Evolutionary conservation across 2,797 vertebrate species (phyloP).

Genomic region (Karalla daura): DNA sequence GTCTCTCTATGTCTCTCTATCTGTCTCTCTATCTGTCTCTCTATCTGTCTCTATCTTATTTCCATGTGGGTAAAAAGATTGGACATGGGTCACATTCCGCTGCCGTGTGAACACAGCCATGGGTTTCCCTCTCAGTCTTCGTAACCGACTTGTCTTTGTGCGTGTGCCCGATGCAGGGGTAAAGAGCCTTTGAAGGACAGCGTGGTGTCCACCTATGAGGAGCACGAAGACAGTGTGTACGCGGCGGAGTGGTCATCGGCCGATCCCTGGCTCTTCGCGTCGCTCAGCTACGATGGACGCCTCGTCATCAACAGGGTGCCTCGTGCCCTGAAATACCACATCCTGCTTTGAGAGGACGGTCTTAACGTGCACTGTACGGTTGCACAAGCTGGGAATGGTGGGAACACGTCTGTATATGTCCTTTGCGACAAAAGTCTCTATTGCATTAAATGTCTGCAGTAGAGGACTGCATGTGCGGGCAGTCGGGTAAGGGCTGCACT

Average conservation of each 20-base stretch:
- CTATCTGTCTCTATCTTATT: no score
- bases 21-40: no score
- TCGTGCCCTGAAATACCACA: constrained; percentile 94
- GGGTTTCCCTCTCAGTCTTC: not conserved
- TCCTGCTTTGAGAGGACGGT: constrained; percentile 86
- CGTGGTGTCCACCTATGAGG: constrained; percentile 96
- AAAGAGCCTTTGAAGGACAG: constrained; percentile 96
- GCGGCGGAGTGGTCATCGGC: constrained; percentile 98
- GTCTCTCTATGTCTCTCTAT: no score
- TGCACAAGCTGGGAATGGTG: no score
- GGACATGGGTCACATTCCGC: no score
- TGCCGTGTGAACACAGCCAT: no score
- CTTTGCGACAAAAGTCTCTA: no score
- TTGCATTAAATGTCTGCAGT: no score
- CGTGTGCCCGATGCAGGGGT: constrained; percentile 72
- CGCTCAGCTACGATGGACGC: constrained; percentile 96
- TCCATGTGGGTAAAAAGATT: no score
- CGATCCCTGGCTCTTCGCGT: constrained; percentile 97
- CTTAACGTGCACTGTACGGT: not conserved
- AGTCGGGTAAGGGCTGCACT: no score
- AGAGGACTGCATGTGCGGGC: no score
- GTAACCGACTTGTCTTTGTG: not conserved
- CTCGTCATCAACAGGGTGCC: constrained; percentile 98
- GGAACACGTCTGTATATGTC: no score
- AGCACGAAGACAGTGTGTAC: constrained; percentile 98